Conservation (phyloP, 2,113 vertebrate genomes). For the Grammomys dolichurus region DNA sequence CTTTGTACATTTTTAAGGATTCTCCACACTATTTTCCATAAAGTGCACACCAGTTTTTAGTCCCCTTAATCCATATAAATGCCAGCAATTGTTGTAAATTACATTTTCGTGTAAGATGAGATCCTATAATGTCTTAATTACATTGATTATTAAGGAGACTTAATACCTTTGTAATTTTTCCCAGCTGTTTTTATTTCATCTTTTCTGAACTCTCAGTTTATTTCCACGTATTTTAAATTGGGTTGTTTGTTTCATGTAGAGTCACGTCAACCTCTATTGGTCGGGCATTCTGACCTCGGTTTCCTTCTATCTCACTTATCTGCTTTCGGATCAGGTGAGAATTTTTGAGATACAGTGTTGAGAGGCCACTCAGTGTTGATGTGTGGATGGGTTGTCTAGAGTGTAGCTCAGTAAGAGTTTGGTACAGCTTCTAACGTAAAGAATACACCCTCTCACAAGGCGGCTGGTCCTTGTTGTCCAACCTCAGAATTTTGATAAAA, state of each 20-base stretch:
- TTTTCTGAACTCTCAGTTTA: neutral
- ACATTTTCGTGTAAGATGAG: neutral
- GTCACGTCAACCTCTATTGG: neutral
- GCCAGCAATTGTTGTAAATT: neutral
- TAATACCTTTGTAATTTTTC: neutral
- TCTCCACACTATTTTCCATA: neutral
- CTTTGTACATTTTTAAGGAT: neutral
- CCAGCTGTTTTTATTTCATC: neutral
- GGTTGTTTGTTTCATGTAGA: neutral
- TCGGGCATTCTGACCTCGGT: neutral
- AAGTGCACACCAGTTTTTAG: neutral
- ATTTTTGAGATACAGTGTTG: neutral
- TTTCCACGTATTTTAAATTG: neutral
- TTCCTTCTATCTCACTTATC: neutral
- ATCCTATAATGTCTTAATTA: neutral
- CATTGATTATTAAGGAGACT: neutral
- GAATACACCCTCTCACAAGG: too few species aligned
- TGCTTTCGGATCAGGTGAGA: neutral
- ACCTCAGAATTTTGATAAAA: neutral
- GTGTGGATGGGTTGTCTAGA: neutral
- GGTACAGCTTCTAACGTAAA: too few species aligned
- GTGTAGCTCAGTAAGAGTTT: neutral
- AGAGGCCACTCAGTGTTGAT: neutral
- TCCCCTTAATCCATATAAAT: neutral
- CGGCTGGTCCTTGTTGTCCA: too few species aligned